Evolutionary conservation across 2,888 invertebrate genomes (phyloP), one percentile per base, ranked within the genome.

Genomic region (Phengaris alcon): DNA sequence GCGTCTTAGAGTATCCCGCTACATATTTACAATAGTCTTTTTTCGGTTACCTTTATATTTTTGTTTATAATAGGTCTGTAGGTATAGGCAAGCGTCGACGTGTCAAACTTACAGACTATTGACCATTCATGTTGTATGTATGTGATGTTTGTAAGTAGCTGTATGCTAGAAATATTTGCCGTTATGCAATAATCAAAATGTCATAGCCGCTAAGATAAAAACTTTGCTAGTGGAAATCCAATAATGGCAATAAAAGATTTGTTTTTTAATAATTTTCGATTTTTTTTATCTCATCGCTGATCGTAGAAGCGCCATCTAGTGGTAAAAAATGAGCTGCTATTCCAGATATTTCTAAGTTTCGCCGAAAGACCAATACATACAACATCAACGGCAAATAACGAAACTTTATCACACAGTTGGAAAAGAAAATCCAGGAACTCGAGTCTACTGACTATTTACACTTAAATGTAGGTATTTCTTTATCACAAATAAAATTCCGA

Each of bases 401-500:
- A 52, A 72, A 52, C 52, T 77, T 79, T 84, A 83, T 85, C 84
- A 84, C 82, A 84, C 83, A 84, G 78, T 77, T 80, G 76, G 73
- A 81, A 82, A 82, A 77, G 78, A 77, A 82, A 81, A 79, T 78
- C 82, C 86, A 89, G 89, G 89, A 89, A 89, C 88, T 85, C 82
- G 84, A 81, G 80, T 83, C 85, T 85, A 86, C 79, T 79, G 78
- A 83, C 82, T 89, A 89, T 89, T 84, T 89, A 88, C 87, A 88
- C 84, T 85, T 83, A 85, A 82, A 72, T 72, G 77, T 22, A 22
- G 22, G 22, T 82, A 82, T 77, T 84, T 86, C 87, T 84, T 84
- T 90, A 92, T 91, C 90, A 92, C 90, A 91, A 92, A 91, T 89
- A 85, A 91, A 90, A 91, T 85, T 87, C 84, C 88, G 80, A 89